Evolutionary conservation across 2,888 invertebrate species (phyloP).

Genomic region (Lithosia quadra): DNA sequence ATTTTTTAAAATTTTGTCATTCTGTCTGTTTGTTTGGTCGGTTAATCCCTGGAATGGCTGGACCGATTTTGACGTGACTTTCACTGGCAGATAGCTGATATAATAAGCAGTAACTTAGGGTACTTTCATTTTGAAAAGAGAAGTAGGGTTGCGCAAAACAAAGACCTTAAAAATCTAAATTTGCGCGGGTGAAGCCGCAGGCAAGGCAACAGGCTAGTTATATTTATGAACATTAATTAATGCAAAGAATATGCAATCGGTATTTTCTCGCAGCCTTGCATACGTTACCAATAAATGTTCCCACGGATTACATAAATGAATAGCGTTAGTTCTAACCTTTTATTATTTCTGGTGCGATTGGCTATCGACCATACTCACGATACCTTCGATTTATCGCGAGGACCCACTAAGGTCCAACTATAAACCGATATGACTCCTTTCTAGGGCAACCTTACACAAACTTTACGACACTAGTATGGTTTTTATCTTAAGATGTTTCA

Average conservation of each 20-base stretch:
- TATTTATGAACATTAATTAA: too few species aligned
- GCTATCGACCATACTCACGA: constrained; percentile 63
- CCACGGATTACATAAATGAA: constrained; percentile 60
- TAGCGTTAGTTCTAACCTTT: constrained; percentile 55
- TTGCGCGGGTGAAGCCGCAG: too few species aligned
- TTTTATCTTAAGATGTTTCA: constrained; percentile 39
- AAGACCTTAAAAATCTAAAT: too few species aligned
- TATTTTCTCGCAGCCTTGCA: constrained; percentile 30
- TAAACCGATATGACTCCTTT: constrained; percentile 57
- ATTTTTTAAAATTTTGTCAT: too few species aligned
- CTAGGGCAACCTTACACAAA: constrained; percentile 37
- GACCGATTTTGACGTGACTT: too few species aligned
- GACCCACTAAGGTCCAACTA: constrained; percentile 45
- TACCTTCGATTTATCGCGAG: constrained; percentile 65
- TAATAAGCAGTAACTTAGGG: too few species aligned
- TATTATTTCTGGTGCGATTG: constrained; percentile 66
- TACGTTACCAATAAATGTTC: constrained; percentile 53
- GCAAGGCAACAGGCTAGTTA: too few species aligned
- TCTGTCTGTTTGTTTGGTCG: too few species aligned
- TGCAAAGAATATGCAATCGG: constrained; percentile 27
- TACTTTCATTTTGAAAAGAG: too few species aligned
- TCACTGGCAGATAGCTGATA: too few species aligned
- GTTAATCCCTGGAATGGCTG: too few species aligned
- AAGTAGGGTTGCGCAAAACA: too few species aligned
- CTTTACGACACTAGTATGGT: constrained; percentile 39